Conservation (phyloP, 1,140 invertebrate species). For the Triops cancriformis region DNA sequence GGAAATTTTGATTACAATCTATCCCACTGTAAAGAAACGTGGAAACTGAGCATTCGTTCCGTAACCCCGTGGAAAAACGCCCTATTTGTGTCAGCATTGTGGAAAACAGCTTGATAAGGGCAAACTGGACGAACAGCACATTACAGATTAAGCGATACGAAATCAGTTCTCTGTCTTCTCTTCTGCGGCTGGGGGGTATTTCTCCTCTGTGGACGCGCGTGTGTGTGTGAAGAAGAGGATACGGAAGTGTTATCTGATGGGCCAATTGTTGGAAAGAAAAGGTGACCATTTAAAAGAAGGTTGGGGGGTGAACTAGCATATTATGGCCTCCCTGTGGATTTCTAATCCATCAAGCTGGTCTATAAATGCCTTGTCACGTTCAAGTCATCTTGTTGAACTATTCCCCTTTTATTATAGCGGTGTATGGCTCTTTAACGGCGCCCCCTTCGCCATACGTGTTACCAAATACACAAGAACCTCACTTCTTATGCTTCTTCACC, state of each 20-base stretch:
- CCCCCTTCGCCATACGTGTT: not conserved
- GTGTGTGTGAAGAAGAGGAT: not conserved
- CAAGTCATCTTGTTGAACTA: conserved; percentile 14
- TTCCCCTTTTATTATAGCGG: conserved; percentile 5
- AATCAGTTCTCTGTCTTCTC: not conserved
- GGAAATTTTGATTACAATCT: not conserved
- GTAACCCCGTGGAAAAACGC: too few species aligned
- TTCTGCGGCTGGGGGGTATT: too few species aligned
- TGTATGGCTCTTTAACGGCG: not conserved
- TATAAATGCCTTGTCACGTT: conserved; percentile 6
- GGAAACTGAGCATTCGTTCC: too few species aligned
- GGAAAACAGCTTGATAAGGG: not conserved
- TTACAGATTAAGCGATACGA: not conserved
- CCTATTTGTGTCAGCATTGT: too few species aligned
- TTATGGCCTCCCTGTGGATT: conserved; percentile 11
- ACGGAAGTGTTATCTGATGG: conserved; percentile 11
- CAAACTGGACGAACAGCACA: not conserved
- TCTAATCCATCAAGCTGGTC: conserved; percentile 13
- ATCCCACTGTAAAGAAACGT: too few species aligned
- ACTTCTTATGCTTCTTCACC: not conserved
- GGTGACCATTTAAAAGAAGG: not conserved
- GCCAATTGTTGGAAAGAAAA: conserved; percentile 8
- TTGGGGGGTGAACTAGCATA: not conserved
- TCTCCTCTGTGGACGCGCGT: not conserved
- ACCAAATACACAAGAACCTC: conserved; percentile 11